These are phyloP conservation scores for Phyllostomus hastatus DNA, from an alignment of 2,113 vertebrate species.

Conservation along the genomic window DNA sequence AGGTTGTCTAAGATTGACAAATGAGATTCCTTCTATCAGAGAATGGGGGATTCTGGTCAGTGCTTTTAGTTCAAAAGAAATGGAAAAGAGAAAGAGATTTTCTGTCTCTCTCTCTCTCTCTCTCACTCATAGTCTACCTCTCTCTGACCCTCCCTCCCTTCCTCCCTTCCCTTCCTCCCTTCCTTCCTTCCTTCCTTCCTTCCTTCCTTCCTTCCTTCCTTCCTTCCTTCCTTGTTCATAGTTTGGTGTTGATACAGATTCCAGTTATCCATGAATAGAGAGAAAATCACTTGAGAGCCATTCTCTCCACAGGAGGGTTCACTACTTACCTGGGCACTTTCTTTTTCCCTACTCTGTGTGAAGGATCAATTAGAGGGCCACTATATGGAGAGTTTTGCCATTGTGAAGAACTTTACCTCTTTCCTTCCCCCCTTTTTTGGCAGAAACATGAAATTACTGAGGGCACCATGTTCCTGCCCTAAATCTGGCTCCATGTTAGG, in stretches of 20 bases:
- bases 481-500: background rate
- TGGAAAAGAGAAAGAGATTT: background rate
- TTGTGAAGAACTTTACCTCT: background rate
- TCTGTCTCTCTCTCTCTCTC: background rate
- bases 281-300: background rate
- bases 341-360: background rate
- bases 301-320: background rate
- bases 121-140: background rate
- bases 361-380: background rate
- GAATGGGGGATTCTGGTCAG: background rate
- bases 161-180: rapidly evolving
- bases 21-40: background rate
- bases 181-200: background rate
- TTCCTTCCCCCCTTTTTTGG: background rate
- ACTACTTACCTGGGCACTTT: background rate
- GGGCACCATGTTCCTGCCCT: background rate
- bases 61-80: background rate
- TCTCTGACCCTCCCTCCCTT: background rate
- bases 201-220: background rate
- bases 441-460: background rate
- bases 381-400: background rate
- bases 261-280: background rate
- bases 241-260: background rate
- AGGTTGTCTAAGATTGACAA: background rate
- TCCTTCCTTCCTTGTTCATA: background rate